A percentile compares a stretch with the other conserved stretches of the same genome.
Evolutionary conservation across 2,113 vertebrate species (phyloP).

Genomic region (Thermophis baileyi): DNA sequence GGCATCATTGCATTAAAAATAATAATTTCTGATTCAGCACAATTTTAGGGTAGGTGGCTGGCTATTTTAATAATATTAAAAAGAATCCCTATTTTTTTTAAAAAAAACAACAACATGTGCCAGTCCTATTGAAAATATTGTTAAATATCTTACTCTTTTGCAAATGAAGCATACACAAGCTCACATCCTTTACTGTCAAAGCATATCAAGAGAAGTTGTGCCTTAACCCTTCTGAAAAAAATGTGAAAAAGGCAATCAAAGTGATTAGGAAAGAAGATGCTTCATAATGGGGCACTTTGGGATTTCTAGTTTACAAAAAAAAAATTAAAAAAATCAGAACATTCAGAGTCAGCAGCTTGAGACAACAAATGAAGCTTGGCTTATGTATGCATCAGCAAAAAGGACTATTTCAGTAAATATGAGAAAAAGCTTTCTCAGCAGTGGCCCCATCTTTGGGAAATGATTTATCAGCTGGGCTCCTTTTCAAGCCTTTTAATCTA

Average conservation of each 20-base stretch:
- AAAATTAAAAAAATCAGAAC: background rate
- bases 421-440: background rate
- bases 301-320: background rate
- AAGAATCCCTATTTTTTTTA: background rate
- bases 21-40: constrained; percentile 15
- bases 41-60: background rate
- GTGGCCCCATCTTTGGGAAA: background rate
- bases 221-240: background rate
- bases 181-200: background rate
- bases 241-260: background rate
- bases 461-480: background rate
- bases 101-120: background rate
- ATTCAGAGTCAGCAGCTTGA: background rate
- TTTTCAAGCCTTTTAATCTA: background rate
- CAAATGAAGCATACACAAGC: background rate
- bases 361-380: background rate
- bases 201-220: background rate
- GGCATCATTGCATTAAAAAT: background rate
- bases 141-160: background rate
- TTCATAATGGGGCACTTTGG: background rate
- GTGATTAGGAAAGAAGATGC: background rate
- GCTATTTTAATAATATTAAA: constrained; percentile 17
- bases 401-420: background rate
- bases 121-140: background rate
- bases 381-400: background rate